Percentiles rank a stretch among this genome's conserved stretches.
Evolutionary conservation across 2,797 vertebrate genomes (phyloP).

Genomic region (Spea hammondii): DNA sequence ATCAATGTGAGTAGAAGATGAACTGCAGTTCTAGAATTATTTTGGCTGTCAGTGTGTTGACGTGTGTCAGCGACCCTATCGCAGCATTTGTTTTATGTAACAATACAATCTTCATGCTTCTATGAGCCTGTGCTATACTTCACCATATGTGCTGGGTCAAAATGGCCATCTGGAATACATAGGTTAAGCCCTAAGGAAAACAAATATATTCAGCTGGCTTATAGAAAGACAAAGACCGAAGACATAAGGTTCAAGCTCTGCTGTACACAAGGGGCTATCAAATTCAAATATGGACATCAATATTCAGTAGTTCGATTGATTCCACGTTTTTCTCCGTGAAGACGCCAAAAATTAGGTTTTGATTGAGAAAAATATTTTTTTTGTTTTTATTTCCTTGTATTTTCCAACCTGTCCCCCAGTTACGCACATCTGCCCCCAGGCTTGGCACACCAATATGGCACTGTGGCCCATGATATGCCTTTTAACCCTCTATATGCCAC

Average conservation of each 20-base stretch:
- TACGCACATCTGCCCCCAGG: too few species aligned
- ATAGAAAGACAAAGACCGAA: slow-evolving; percentile 61
- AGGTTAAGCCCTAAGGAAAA: slow-evolving; percentile 63
- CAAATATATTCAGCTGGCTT: slow-evolving; percentile 64
- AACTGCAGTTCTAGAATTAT: slow-evolving; percentile 28
- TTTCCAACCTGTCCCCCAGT: too few species aligned
- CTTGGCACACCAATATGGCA: too few species aligned
- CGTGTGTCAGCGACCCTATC: slow-evolving; percentile 48
- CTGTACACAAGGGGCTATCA: slow-evolving; percentile 18
- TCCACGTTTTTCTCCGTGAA: neutral
- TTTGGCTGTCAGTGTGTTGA: slow-evolving; percentile 51
- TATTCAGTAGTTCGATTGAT: slow-evolving; percentile 11
- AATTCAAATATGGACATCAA: slow-evolving; percentile 23
- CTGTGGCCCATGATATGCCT: too few species aligned
- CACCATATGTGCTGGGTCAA: slow-evolving; percentile 64
- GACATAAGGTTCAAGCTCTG: slow-evolving; percentile 43
- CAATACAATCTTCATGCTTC: slow-evolving; percentile 52
- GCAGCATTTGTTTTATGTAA: slow-evolving; percentile 48
- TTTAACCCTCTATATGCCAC: too few species aligned
- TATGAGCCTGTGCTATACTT: slow-evolving; percentile 50
- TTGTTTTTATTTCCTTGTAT: too few species aligned
- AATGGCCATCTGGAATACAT: slow-evolving; percentile 64
- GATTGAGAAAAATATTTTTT: too few species aligned
- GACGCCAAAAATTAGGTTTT: neutral
- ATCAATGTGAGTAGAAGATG: slow-evolving; percentile 3